Evolutionary conservation across 2,888 invertebrate genomes (phyloP), one percentile per base, ranked within the genome.

Genomic region (Acronicta alni): DNA sequence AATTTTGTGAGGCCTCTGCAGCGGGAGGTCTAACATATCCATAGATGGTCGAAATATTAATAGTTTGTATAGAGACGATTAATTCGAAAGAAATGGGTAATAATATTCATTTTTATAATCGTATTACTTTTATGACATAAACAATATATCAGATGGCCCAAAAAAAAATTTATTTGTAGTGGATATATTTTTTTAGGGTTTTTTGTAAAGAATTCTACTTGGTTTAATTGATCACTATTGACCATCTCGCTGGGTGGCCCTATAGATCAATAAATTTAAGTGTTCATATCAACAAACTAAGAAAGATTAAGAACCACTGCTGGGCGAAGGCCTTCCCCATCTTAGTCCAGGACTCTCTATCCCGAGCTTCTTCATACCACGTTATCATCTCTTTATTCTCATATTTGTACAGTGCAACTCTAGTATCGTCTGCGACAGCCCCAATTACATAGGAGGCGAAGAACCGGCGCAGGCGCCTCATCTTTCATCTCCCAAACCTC

Each of bases 11-110:
- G 77, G 77, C 73, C 74, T 77, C 71, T 89, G 74, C 86, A 87
- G 86, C 89, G 84, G 90, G 89, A 86, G 90, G 89, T 89, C 89
- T 65, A 65, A 67, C 64, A 77, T 80, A 82, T 80, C 81, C 84
- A 76, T 79, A 80, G 79, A 77, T 73, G 80, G 83, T 80, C 80
- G 81, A 87, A 86, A 86, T 88, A 89, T 88, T 89, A 88, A 89
- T 88, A 86, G 85, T 83, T 79, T 79, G 77, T 83, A 81, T 78
- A 75, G 71, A 74, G 67, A 79, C 84, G 75, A 89, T 88, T 86
- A 87, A 88, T 87, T 86, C 82, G 69, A 71, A 77, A 68, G 79
- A 77, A 80, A 79, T 78, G 61, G 77, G 79, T 81, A 84, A 83
- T 85, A 83, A 83, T 83, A 81, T 81, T 79, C 62, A 82, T 82